phyloP scores from a whole-genome alignment of 2,113 vertebrate genomes.

The Elaphurus davidianus region DNA sequence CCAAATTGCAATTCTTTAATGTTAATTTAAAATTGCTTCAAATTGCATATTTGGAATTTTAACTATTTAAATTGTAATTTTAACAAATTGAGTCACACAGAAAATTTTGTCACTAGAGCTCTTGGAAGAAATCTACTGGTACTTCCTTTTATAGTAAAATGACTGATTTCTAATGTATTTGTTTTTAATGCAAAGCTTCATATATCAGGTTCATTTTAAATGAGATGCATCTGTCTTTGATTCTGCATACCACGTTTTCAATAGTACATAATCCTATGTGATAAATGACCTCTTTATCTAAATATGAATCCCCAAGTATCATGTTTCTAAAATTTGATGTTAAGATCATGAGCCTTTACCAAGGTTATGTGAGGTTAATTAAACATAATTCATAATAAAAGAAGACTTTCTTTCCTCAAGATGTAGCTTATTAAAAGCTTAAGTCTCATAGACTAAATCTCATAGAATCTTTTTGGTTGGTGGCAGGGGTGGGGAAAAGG shows the following conservation, averaged over 20 bases:
- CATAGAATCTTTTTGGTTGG: background rate
- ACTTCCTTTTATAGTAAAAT: constrained; percentile 17
- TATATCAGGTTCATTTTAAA: constrained; percentile 32
- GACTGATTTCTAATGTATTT: constrained; percentile 25
- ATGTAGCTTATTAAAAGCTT: constrained; percentile 38
- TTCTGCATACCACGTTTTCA: constrained; percentile 33
- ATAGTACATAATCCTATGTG: constrained; percentile 55
- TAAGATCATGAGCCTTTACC: constrained; percentile 27
- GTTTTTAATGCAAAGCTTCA: constrained; percentile 34
- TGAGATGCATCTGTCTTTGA: constrained; percentile 64
- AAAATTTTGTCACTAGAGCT: background rate
- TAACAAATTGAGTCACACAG: background rate
- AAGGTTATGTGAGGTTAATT: constrained; percentile 59
- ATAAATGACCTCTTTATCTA: constrained; percentile 61
- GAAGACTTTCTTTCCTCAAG: background rate
- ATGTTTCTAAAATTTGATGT: constrained; percentile 60
- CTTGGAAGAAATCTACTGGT: background rate
- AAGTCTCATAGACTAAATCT: background rate
- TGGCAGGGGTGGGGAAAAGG: background rate
- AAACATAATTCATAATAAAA: constrained; percentile 57
- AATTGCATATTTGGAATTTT: background rate
- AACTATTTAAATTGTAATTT: background rate
- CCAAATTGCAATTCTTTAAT: background rate
- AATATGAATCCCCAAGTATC: constrained; percentile 48
- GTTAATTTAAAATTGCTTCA: constrained; percentile 10